Evolutionary conservation across 30 jellyfish, hydroid and myxozoan species (phyloP).

Genomic region (Catostylus mosaicus): DNA sequence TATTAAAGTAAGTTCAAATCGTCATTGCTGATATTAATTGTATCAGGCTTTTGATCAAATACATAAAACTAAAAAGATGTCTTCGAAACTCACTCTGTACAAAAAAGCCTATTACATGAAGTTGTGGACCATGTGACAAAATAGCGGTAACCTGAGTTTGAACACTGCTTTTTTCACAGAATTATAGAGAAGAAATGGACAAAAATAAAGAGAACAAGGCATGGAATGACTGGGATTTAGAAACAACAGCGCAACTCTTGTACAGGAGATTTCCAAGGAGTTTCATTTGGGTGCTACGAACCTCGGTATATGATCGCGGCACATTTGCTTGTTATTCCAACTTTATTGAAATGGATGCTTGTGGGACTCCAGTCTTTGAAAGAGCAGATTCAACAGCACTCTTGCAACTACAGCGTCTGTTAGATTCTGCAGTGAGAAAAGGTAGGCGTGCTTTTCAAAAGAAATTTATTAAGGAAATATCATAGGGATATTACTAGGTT

Average conservation of each 20-base stretch:
- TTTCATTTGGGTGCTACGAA: constrained; percentile 68
- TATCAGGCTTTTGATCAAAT: too few species aligned
- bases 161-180: constrained; percentile 34
- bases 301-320: constrained; percentile 46
- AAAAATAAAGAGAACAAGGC: constrained; percentile 72
- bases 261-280: constrained; percentile 54
- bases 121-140: too few species aligned
- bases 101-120: too few species aligned
- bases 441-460: constrained; percentile 43
- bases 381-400: constrained; percentile 63
- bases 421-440: constrained; percentile 56
- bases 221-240: constrained; percentile 85
- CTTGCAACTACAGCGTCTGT: constrained; percentile 46
- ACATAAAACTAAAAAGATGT: too few species aligned
- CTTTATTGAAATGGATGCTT: constrained; percentile 68
- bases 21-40: too few species aligned
- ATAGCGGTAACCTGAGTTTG: too few species aligned
- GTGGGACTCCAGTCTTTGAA: constrained; percentile 80
- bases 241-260: constrained; percentile 68
- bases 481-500: too few species aligned
- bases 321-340: constrained; percentile 84
- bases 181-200: constrained; percentile 72
- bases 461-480: too few species aligned
- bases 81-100: too few species aligned
- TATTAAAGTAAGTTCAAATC: too few species aligned